phyloP scores from a whole-genome alignment of 35 echinoderm and acorn worm species.

The Holothuria glaberrima region DNA sequence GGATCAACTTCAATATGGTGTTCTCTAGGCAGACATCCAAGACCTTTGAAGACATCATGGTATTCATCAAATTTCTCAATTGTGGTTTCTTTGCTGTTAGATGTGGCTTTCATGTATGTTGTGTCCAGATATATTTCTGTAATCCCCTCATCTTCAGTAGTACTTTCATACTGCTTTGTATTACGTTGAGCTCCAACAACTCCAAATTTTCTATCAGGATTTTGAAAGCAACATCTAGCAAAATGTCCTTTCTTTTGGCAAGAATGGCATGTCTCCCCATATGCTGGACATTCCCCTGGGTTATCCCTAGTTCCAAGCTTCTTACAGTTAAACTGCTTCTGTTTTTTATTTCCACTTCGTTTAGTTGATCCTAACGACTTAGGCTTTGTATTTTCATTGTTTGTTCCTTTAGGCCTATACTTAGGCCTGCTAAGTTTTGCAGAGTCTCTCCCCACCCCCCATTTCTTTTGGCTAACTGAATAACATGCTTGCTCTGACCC shows the following conservation, averaged over 20 bases:
- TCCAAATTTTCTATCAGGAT: constrained; percentile 5
- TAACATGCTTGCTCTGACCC: no score
- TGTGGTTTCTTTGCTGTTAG: neutral
- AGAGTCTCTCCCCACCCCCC: no score
- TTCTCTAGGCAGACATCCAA: no score
- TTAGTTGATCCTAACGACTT: no score
- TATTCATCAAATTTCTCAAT: neutral
- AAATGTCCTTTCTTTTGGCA: constrained; percentile 19
- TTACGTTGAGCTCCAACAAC: no score
- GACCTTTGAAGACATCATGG: neutral
- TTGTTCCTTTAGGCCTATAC: neutral
- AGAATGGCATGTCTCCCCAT: neutral
- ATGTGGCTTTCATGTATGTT: neutral
- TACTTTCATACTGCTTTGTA: no score
- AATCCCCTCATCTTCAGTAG: neutral
- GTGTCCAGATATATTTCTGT: neutral
- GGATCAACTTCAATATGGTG: no score
- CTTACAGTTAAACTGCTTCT: no score
- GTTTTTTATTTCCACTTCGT: no score
- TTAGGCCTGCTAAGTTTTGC: neutral
- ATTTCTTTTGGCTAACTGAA: no score
- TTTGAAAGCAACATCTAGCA: constrained; percentile 15
- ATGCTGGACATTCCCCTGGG: constrained; percentile 17
- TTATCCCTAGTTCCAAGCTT: no score
- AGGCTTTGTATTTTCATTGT: neutral